Evolutionary conservation across 2,888 invertebrate species (phyloP).

Genomic region (Ypsolopha sequella): DNA sequence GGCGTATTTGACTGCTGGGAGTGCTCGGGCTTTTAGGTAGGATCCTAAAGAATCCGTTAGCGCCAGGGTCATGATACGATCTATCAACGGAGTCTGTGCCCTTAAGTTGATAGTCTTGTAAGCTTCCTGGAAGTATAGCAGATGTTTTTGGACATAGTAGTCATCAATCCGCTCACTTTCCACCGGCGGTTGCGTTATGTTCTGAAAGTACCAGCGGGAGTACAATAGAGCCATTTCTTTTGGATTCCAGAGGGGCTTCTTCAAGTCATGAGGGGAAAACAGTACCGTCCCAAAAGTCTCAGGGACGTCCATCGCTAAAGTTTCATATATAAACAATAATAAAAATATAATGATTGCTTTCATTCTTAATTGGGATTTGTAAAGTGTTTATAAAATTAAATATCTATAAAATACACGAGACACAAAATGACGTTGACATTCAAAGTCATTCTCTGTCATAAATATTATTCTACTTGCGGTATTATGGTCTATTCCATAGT

Average conservation of each 20-base stretch:
- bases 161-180: slow-evolving; percentile 26
- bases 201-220: slow-evolving; percentile 39
- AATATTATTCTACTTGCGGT: no score
- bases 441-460: no score
- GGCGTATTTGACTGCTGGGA: slow-evolving; percentile 71
- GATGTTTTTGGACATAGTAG: slow-evolving; percentile 25
- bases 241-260: slow-evolving; percentile 28
- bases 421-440: slow-evolving; percentile 17
- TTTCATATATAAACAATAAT: slow-evolving; percentile 14
- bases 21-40: slow-evolving; percentile 69
- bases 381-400: slow-evolving; percentile 34
- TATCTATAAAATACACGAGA: slow-evolving; percentile 29
- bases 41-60: slow-evolving; percentile 69
- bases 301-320: slow-evolving; percentile 4
- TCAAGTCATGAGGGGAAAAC: slow-evolving; percentile 27
- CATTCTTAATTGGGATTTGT: slow-evolving; percentile 19
- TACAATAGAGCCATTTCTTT: slow-evolving; percentile 28
- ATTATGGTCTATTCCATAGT: no score
- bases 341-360: slow-evolving; percentile 17
- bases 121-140: slow-evolving; percentile 32
- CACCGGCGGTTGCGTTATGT: slow-evolving; percentile 29
- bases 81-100: slow-evolving; percentile 18
- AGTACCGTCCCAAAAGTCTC: slow-evolving; percentile 49
- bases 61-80: slow-evolving; percentile 37
- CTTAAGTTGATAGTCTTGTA: slow-evolving; percentile 29